Base-by-base conservation (phyloP, 2,888 invertebrate species). In the Scrobipalpa atriplicella region DNA sequence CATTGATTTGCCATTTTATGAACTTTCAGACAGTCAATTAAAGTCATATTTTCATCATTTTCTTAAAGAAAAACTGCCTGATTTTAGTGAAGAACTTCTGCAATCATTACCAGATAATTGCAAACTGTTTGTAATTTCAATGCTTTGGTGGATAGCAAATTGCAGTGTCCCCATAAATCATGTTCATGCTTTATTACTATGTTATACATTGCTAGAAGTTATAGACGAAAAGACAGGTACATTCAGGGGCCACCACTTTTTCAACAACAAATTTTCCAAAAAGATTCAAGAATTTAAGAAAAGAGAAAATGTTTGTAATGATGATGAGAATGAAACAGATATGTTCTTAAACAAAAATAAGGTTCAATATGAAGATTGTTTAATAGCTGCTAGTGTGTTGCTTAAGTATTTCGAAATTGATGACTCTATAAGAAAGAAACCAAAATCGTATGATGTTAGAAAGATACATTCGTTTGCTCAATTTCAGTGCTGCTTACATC, bases 381-480 rank as follows among this genome's bases (percentile, higher is more conserved):
- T 95, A 21, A 70, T 94, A 64, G 94, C 94, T 19, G 93, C 94
- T n/a, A 90, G 93, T 74, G 91, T 91, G 67, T 86, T 96, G 21
- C 79, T 95, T 62, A 84, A 90, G 67, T 93, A 94, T 81, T 95
- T 95, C 81, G 90, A 94, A 78, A 85, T 94, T 62, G 93, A 94
- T 77, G 82, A 88, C 8, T 93, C 93, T 75, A 84, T 95, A 66
- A 83, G 81, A 70, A 87, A 83, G 64, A 93, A 89, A 73, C 90
- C 93, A 0, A 94, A 93, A 76, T 88, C 89, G 67, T 96, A 93
- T 82, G 93, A 94, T 73, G 76, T 85, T 1, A 89, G 83, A 65
- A 89, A 93, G 70, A 92, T 96, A 71, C 95, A 96, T 74, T 85
- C 86, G 7, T 95, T 95, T 80, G 94, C 95, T 1, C 94, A 95